These are phyloP conservation scores for Hassar affinis DNA, from an alignment of 2,113 vertebrate genomes.

Conservation along the genomic window DNA sequence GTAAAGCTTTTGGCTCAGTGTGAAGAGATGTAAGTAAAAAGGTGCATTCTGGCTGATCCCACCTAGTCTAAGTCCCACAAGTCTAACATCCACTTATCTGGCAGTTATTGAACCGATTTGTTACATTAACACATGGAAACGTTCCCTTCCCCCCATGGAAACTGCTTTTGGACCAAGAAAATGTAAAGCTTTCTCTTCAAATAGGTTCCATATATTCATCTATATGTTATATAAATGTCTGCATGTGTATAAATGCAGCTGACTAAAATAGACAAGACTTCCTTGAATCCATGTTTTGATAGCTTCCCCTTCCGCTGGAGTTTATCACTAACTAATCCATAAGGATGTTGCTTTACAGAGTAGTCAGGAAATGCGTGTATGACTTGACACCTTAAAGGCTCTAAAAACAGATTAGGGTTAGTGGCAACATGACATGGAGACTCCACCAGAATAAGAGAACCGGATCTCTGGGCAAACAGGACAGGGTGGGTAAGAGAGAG, in stretches of 20 bases:
- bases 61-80: neutral
- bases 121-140: neutral
- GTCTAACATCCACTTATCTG: neutral
- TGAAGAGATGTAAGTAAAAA: neutral
- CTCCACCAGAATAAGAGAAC: slow-evolving; percentile 69
- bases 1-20: slow-evolving; percentile 62
- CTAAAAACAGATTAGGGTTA: slow-evolving; percentile 26
- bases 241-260: neutral
- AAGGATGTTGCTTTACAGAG: slow-evolving; percentile 35
- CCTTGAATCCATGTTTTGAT: neutral
- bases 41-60: slow-evolving; percentile 15
- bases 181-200: neutral
- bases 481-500: slow-evolving; percentile 48
- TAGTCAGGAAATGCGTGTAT: slow-evolving; percentile 43
- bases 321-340: slow-evolving; percentile 22
- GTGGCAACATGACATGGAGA: slow-evolving; percentile 68
- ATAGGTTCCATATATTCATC: neutral
- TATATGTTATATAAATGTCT: neutral
- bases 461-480: slow-evolving; percentile 66
- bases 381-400: slow-evolving; percentile 22
- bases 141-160: neutral
- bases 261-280: neutral
- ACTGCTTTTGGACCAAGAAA: neutral
- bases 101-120: neutral
- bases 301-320: slow-evolving; percentile 19